Base-by-base conservation (phyloP, 2,888 invertebrate species). In the Xestia c-nigrum region DNA sequence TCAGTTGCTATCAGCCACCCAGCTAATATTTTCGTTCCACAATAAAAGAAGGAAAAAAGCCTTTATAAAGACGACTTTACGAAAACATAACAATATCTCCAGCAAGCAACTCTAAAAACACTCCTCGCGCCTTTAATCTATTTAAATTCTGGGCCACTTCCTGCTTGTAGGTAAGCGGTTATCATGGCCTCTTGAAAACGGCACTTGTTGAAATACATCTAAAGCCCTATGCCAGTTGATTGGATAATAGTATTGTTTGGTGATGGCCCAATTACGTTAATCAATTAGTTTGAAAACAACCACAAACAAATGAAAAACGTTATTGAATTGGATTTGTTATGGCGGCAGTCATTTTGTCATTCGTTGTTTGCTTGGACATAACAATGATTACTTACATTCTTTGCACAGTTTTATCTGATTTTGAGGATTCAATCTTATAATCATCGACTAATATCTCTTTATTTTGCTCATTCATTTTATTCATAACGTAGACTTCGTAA, bases 131-230 rank as follows among this genome's bases (percentile, higher is more conserved):
- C 80, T 80, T 66, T 88, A 85, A 89, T 88, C 87, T 75, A 88
- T 89, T 90, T 86, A 85, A 86, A 89, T 92, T 92, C 90, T 91
- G 85, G 93, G 93, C 88, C 93, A 92, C 87, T 91, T 93, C 93
- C 92, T 92, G 87, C 90, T 93, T 65, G 81, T 71, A 84, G 83
- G 82, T 87, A 90, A 91, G 91, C 91, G 89, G 84, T 85, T 78
- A 61, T 59, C 80, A 78, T 85, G 80, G 83, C 82, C 78, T 80
- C 55, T 76, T 73, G 59, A 70, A 78, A 69, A 63, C 67, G 63
- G 69, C 50, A 72, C 73, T 71, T 50, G 63, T 70, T 75, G 47
- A 73, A 72, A 79, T 40, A 71, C 52, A 70, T 50, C 38, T 74
- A 16, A 38, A 66, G 63, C 67, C 63, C 70, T 75, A 68, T 31